phyloP scores from a whole-genome alignment of 2,888 invertebrate genomes.

The Melinaea menophilus region DNA sequence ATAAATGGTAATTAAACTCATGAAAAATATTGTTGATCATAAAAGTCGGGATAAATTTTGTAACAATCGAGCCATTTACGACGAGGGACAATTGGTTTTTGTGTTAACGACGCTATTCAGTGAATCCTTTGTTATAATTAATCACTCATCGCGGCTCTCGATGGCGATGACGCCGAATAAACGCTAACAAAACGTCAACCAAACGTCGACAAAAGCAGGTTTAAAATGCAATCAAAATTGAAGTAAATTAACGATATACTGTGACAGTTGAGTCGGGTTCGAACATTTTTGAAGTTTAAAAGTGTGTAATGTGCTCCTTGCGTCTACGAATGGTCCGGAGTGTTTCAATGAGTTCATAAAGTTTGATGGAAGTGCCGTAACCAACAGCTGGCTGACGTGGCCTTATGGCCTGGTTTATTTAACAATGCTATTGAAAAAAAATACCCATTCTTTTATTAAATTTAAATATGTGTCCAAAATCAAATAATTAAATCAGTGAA shows the following conservation, averaged over 20 bases:
- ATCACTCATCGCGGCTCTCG: slow-evolving; percentile 19
- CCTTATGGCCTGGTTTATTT: slow-evolving; percentile 10
- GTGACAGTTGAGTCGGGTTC: not conserved
- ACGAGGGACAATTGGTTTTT: slow-evolving; percentile 6
- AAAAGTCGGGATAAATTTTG: slow-evolving; percentile 1
- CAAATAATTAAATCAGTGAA: too few relatives aligned
- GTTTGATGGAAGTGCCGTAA: slow-evolving; percentile 29
- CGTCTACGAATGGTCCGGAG: slow-evolving; percentile 28
- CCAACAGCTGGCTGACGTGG: slow-evolving; percentile 17
- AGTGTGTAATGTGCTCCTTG: slow-evolving; percentile 4
- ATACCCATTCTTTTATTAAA: too few relatives aligned
- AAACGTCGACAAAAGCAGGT: slow-evolving; percentile 4
- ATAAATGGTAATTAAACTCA: not conserved
- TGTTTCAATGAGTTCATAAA: slow-evolving; percentile 27
- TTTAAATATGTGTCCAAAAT: too few relatives aligned
- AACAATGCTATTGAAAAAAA: slow-evolving; percentile 10
- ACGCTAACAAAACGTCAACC: slow-evolving; percentile 17
- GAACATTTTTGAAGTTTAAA: slow-evolving; percentile 3
- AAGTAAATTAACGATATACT: not conserved
- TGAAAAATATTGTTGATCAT: slow-evolving; percentile 3
- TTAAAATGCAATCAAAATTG: not conserved
- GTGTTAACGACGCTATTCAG: slow-evolving; percentile 13
- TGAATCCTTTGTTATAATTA: slow-evolving; percentile 18
- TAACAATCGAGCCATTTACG: slow-evolving; percentile 5
- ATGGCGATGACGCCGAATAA: slow-evolving; percentile 18